Base-by-base conservation (phyloP, 2,888 invertebrate species). In the Zelleria hepariella region DNA sequence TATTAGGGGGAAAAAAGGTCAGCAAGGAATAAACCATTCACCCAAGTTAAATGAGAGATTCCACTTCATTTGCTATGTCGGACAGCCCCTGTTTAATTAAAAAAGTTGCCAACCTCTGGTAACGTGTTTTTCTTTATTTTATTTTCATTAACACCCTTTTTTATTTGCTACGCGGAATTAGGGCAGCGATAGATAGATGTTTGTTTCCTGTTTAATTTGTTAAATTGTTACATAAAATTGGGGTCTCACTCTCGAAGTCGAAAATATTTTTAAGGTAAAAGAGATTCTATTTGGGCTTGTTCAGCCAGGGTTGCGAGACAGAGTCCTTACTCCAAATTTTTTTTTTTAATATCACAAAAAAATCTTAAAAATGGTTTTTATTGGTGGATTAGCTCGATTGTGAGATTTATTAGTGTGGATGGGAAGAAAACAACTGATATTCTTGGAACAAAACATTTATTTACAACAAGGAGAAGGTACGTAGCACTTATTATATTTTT, bases 401-500 rank as follows among this genome's bases (percentile, higher is more conserved):
- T n/a, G n/a, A n/a, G n/a, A n/a, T n/a, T n/a, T n/a, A n/a, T n/a
- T n/a, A n/a, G n/a, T n/a, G n/a, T n/a, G n/a, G n/a, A n/a, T n/a
- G 59, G 69, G 70, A 68, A 72, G 72, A 74, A 67, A 64, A 68
- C 68, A 69, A 63, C 64, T 57, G 51, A 59, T 60, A 21, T 32
- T 26, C 59, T 57, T 15, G 26, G 26, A 63, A 61, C 58, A 59
- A 62, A 63, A 58, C 52, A 58, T 67, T 75, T 80, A 80, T 80
- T 77, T 82, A 82, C 77, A 80, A 72, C 67, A 58, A 58, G 66
- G 69, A 71, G 32, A 15, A 42, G 72, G 64, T 65, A 81, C 84
- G 82, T 83, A 84, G 81, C 78, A 82, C 82, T 76, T 83, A 83
- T 83, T 80, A 81, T 81, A 82, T 60, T 60, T 57, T 54, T 24